These are phyloP conservation scores for Poicephalus meyeri DNA, from an alignment of 2,113 vertebrate genomes.

Conservation along the genomic window DNA sequence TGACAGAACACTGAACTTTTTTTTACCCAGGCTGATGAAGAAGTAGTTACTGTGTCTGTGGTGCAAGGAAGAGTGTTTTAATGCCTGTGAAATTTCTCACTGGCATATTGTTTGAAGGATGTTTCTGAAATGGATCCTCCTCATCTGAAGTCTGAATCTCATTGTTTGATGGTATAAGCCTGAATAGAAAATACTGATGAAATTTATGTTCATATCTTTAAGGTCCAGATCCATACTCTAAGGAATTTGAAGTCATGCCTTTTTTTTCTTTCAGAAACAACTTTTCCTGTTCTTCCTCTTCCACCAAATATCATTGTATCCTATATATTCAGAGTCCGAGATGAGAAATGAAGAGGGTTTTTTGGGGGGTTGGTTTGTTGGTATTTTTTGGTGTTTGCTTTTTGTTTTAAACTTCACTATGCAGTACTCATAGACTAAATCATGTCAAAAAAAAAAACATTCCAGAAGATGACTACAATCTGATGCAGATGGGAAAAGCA, in stretches of 20 bases:
- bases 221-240: neutral
- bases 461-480: slow-evolving; percentile 21
- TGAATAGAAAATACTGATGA: neutral
- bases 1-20: neutral
- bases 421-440: neutral
- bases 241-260: neutral
- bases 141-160: neutral
- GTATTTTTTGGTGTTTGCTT: neutral
- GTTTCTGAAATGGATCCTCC: neutral
- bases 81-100: neutral
- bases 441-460: neutral
- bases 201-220: neutral
- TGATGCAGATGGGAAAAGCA: slow-evolving; percentile 30
- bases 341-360: neutral
- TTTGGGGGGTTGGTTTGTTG: neutral
- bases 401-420: neutral
- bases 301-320: neutral
- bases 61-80: neutral
- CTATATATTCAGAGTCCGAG: neutral
- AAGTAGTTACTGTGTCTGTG: neutral
- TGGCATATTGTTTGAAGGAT: neutral
- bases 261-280: neutral
- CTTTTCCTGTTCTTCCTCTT: neutral
- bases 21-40: neutral
- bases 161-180: neutral